These are phyloP conservation scores for Musca vetustissima DNA, from an alignment of 1,140 invertebrate genomes.

Conservation along the genomic window DNA sequence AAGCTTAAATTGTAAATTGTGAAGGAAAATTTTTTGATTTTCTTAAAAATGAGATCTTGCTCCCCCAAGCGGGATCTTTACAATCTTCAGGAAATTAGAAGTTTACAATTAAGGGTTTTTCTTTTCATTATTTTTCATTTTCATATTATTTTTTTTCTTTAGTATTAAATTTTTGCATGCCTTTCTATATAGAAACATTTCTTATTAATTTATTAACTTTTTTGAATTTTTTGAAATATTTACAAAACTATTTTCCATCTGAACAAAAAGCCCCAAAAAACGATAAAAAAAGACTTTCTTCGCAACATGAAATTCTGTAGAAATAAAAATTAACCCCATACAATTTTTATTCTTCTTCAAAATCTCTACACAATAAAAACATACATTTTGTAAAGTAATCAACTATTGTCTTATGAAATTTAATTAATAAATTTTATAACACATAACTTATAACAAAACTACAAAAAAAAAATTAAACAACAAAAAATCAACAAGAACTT, in stretches of 20 bases:
- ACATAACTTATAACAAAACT: neutral
- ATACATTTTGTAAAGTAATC: neutral
- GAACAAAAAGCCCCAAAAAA: too few species aligned
- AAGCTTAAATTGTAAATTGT: too few species aligned
- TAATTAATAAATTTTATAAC: constrained; percentile 21
- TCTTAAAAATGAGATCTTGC: too few species aligned
- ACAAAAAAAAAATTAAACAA: constrained; percentile 4
- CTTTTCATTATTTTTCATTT: neutral
- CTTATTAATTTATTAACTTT: too few species aligned
- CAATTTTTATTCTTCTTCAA: too few species aligned
- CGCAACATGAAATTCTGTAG: too few species aligned
- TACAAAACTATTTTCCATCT: too few species aligned
- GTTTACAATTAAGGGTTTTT: neutral
- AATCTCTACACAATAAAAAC: neutral
- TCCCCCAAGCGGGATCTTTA: neutral
- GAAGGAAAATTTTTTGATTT: too few species aligned
- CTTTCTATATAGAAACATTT: too few species aligned
- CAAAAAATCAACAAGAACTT: constrained; percentile 16
- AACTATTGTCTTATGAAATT: constrained; percentile 18
- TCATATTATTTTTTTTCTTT: neutral
- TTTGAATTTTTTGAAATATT: too few species aligned
- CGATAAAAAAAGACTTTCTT: neutral
- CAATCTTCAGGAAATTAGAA: neutral
- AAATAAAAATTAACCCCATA: too few species aligned
- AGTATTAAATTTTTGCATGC: neutral